Conservation (phyloP, 2,888 invertebrate species). For the Scelioninae gen. 2 region DNA sequence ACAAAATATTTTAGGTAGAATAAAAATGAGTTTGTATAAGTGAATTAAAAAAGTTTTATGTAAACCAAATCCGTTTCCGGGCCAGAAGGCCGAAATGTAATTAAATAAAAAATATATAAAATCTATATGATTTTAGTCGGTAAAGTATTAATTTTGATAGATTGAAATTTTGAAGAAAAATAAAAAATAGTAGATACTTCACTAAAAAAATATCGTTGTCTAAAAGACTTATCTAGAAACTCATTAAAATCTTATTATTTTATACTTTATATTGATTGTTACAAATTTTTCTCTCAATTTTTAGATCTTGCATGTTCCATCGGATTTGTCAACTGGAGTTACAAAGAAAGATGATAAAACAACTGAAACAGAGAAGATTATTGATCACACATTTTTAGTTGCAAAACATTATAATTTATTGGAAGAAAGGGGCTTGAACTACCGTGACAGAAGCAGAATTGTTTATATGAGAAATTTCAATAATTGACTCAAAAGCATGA, state of each 20-base stretch:
- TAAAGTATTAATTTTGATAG: too few species aligned
- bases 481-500: conserved; percentile 98
- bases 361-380: conserved; percentile 31
- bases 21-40: too few species aligned
- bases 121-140: too few species aligned
- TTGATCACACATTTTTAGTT: conserved; percentile 77
- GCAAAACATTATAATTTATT: conserved; percentile 96
- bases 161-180: too few species aligned
- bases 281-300: background rate
- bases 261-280: background rate
- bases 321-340: conserved; percentile 33
- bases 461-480: conserved; percentile 97
- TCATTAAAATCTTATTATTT: conserved; percentile 6
- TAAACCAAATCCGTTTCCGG: too few species aligned
- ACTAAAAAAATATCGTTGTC: too few species aligned
- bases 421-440: conserved; percentile 87
- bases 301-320: conserved; percentile 7
- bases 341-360: conserved; percentile 7
- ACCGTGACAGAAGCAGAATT: conserved; percentile 92
- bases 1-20: too few species aligned
- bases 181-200: too few species aligned
- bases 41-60: too few species aligned
- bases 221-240: too few species aligned
- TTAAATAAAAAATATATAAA: too few species aligned
- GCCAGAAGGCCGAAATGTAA: too few species aligned